Percentiles rank a stretch among this genome's conserved stretches.
Evolutionary conservation across 2,888 invertebrate genomes (phyloP).

Genomic region (Scotopteryx bipunctaria): DNA sequence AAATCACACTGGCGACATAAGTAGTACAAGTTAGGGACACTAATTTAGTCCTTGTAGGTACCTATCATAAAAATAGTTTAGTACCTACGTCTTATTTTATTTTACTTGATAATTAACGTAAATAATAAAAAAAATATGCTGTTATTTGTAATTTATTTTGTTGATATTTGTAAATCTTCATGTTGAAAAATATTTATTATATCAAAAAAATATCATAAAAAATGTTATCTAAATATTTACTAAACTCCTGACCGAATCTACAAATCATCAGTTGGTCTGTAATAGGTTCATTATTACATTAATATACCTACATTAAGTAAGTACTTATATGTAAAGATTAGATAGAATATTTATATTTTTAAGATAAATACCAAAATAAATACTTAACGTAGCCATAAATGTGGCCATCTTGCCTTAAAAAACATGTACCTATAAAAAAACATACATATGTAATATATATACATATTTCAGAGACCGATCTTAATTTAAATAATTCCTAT

Average conservation of each 20-base stretch:
- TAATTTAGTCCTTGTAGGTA: slow-evolving; percentile 62
- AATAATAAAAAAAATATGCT: slow-evolving; percentile 54
- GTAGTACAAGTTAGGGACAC: slow-evolving; percentile 73
- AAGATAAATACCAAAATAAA: slow-evolving; percentile 34
- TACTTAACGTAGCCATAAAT: slow-evolving; percentile 61
- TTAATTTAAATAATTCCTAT: not conserved
- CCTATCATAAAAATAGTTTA: slow-evolving; percentile 53
- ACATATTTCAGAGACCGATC: slow-evolving; percentile 7
- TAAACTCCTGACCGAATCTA: slow-evolving; percentile 65
- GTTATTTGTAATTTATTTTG: slow-evolving; percentile 84
- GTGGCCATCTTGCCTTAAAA: slow-evolving; percentile 79
- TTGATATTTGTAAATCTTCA: slow-evolving; percentile 84
- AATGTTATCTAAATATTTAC: slow-evolving; percentile 75
- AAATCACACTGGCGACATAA: slow-evolving; percentile 57
- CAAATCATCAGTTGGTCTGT: slow-evolving; percentile 61
- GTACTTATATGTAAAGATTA: slow-evolving; percentile 40
- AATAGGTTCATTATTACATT: slow-evolving; percentile 17
- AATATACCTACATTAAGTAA: slow-evolving; percentile 12
- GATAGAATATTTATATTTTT: slow-evolving; percentile 23
- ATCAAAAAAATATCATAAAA: slow-evolving; percentile 71
- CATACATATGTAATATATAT: not conserved
- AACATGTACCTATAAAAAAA: not conserved
- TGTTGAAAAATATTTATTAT: slow-evolving; percentile 83
- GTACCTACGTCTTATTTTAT: slow-evolving; percentile 66
- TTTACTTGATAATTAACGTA: slow-evolving; percentile 57